Percentiles rank a stretch among this genome's conserved stretches.
phyloP scores from a whole-genome alignment of 1,140 invertebrate species.

The Trissolcus basalis region DNA sequence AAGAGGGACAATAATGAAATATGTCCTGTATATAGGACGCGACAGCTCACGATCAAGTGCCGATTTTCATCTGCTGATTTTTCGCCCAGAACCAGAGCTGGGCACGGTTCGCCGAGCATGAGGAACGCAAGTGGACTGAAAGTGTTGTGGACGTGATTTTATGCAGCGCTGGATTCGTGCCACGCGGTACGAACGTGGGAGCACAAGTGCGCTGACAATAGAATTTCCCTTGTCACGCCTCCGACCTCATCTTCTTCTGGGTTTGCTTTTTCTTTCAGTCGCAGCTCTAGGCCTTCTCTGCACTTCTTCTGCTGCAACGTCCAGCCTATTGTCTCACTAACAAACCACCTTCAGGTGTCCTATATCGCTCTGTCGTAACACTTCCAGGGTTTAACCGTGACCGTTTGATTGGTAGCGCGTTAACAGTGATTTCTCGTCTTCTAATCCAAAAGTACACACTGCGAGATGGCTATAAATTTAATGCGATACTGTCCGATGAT shows the following conservation, averaged over 20 bases:
- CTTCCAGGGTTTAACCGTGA: slow-evolving; percentile 25
- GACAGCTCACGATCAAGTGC: slow-evolving; percentile 22
- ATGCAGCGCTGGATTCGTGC: slow-evolving; percentile 61
- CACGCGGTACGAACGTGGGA: slow-evolving; percentile 57
- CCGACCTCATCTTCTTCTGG: slow-evolving; percentile 25
- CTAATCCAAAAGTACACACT: slow-evolving; percentile 56
- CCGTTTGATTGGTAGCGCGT: slow-evolving; percentile 58
- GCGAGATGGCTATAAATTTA: slow-evolving; percentile 65
- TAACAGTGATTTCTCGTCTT: slow-evolving; percentile 67
- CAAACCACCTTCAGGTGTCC: slow-evolving; percentile 24
- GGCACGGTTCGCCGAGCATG: slow-evolving; percentile 60
- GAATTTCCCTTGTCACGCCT: slow-evolving; percentile 59
- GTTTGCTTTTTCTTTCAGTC: slow-evolving; percentile 19
- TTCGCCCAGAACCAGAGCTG: slow-evolving; percentile 56
- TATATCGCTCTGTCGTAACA: slow-evolving; percentile 1
- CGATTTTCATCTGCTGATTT: slow-evolving; percentile 53
- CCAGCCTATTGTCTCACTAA: slow-evolving; percentile 44
- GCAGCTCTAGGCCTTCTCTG: background rate
- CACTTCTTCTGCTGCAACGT: background rate
- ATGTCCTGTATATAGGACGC: too few relatives aligned
- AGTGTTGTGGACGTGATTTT: slow-evolving; percentile 64
- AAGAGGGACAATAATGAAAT: too few relatives aligned
- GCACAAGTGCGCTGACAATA: slow-evolving; percentile 56
- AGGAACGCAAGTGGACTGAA: slow-evolving; percentile 62
- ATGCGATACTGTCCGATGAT: slow-evolving; percentile 63